Conservation (phyloP, 2,797 vertebrate species). For the Gymnothorax javanicus region DNA sequence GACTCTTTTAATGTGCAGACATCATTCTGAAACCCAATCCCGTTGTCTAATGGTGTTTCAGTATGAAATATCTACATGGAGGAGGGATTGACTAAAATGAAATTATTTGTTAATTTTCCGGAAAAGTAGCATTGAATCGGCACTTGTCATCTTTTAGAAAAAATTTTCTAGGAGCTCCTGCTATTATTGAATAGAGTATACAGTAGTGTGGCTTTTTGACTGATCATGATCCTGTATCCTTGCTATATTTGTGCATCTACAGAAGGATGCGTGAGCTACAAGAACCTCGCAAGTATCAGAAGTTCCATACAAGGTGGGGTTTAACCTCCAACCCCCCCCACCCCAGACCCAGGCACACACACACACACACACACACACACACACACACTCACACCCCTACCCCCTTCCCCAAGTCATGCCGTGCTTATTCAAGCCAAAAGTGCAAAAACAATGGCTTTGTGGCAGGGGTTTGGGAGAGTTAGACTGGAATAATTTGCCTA, state of each 20-base stretch:
- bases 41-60: conserved; percentile 16
- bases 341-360: too few relatives aligned
- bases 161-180: background rate
- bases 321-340: background rate
- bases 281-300: background rate
- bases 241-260: background rate
- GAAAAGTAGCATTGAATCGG: background rate
- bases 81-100: background rate
- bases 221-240: background rate
- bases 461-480: conserved; percentile 32
- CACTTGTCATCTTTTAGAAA: background rate
- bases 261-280: conserved; percentile 13
- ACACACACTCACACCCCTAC: background rate
- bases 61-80: background rate
- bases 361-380: background rate
- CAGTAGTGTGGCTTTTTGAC: background rate
- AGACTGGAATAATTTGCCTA: conserved; percentile 39
- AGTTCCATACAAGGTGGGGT: conserved; percentile 19
- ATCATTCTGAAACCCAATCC: conserved; percentile 29
- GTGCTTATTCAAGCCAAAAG: conserved; percentile 20
- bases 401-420: conserved; percentile 28
- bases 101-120: background rate
- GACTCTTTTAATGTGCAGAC: conserved; percentile 36
- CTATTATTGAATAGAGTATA: background rate
- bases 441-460: conserved; percentile 35